phyloP scores from a whole-genome alignment of 1,140 invertebrate species.

The Drosophila guanche region DNA sequence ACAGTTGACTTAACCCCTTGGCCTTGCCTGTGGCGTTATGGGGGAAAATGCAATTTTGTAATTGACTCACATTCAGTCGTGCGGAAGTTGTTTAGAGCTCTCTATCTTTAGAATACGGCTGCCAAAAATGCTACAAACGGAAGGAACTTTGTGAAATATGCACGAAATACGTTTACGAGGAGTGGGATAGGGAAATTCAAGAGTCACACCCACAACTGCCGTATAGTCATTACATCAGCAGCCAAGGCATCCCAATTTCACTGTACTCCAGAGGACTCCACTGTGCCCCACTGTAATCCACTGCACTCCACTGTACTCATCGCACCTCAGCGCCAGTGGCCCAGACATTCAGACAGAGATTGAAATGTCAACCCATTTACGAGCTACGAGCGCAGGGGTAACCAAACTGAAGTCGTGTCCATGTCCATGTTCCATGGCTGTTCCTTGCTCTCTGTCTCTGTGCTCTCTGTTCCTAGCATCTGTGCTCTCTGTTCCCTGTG shows the following conservation, averaged over 20 bases:
- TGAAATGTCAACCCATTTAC: constrained; percentile 59
- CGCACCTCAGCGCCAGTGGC: too few species aligned
- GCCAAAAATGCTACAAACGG: constrained; percentile 61
- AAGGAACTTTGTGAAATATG: constrained; percentile 62
- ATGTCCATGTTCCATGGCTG: constrained; percentile 21
- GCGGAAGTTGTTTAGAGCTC: constrained; percentile 56
- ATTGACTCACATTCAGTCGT: constrained; percentile 58
- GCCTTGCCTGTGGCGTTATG: background rate
- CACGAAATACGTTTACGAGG: constrained; percentile 37
- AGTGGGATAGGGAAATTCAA: constrained; percentile 4
- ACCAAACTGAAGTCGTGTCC: background rate
- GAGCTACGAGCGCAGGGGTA: constrained; percentile 3
- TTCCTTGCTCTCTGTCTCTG: constrained; percentile 16
- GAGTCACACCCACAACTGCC: constrained; percentile 2
- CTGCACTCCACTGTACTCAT: too few species aligned
- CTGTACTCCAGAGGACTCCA: background rate
- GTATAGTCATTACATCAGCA: too few species aligned
- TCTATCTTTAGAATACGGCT: constrained; percentile 42
- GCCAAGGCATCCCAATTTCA: constrained; percentile 10
- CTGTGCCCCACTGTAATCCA: too few species aligned
- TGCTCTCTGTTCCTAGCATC: too few species aligned
- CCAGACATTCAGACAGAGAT: constrained; percentile 25
- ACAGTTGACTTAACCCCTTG: background rate
- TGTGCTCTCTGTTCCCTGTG: constrained; percentile 4
- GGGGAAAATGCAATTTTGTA: constrained; percentile 54